A percentile compares a stretch with the other conserved stretches of the same genome.
phyloP scores from a whole-genome alignment of 2,797 vertebrate species.

The Sebastes miniatus region DNA sequence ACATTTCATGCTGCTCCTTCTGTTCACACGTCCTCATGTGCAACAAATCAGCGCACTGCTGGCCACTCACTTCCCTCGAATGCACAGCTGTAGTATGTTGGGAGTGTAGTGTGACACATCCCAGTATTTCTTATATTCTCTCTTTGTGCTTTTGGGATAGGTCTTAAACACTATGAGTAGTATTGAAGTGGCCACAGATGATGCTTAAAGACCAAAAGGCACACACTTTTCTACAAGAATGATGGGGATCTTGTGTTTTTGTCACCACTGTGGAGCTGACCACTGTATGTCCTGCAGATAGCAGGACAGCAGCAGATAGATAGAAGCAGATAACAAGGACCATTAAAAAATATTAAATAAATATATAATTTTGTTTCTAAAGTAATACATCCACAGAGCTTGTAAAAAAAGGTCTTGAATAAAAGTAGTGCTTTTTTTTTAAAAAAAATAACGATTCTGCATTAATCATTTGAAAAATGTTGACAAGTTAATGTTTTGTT shows the following conservation, averaged over 20 bases:
- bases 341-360: neutral
- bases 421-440: too few relatives aligned
- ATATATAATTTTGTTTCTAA: too few relatives aligned
- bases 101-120: neutral
- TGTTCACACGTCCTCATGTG: neutral
- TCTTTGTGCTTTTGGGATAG: neutral
- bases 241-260: neutral
- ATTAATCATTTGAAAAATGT: too few relatives aligned
- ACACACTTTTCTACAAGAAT: neutral
- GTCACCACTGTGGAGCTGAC: neutral
- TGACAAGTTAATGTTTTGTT: too few relatives aligned
- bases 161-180: neutral
- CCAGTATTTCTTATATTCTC: neutral
- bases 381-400: too few relatives aligned
- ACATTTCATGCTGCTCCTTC: neutral
- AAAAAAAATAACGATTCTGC: too few relatives aligned
- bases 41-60: neutral
- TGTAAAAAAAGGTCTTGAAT: too few relatives aligned
- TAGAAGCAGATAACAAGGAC: neutral
- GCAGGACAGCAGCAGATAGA: neutral
- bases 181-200: neutral
- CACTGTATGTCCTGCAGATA: neutral
- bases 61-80: neutral
- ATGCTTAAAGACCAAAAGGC: neutral
- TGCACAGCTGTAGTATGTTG: neutral